Evolutionary conservation across 1,140 invertebrate species (phyloP), one percentile per base, ranked within the genome.

Genomic region (Wasmannia auropunctata): DNA sequence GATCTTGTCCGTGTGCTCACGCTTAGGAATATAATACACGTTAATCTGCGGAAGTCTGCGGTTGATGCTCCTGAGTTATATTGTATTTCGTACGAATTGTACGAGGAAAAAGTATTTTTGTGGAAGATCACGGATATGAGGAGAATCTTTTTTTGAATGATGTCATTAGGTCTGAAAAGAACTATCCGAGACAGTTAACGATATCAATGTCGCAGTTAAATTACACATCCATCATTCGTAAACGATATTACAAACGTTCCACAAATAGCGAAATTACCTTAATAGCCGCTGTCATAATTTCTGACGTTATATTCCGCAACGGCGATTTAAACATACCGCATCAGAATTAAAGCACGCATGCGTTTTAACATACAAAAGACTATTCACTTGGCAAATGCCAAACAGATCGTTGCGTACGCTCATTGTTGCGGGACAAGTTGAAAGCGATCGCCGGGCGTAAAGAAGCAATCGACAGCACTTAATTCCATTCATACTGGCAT

Each of bases 331-430:
- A 58, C 25, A 25, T 11, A n/a, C 49, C 19, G n/a, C 54, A 34
- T 83, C 19, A 19, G 79, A 74, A 83, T 83, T 74, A 58, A 83
- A 83, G 67, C 46, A 67, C 43, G 46, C 62, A 28, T 54, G 19
- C 51, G 1, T 58, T 74, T 83, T 83, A 83, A 67, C 79, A 83
- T 74, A 83, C 79, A 83, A 83, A 83, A 83, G 79, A 83, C 79
- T 83, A 83, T 83, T 83, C 79, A 83, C 54, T 72, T 28, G 51
- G 51, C 22, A 83, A 83, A 83, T 83, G 79, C 67, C 79, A 83
- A 83, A 74, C 79, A 28, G 79, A 83, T 46, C 79, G 51, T 83
- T 72, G 31, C 65, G n/a, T 43, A n/a, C n/a, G 63, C 28, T 70
- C 79, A 56, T 81, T 81, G 65, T 81, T 43, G 65, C 65, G 34